These are phyloP conservation scores for Molanna angustata DNA, from an alignment of 2,888 invertebrate genomes.

Conservation along the genomic window DNA sequence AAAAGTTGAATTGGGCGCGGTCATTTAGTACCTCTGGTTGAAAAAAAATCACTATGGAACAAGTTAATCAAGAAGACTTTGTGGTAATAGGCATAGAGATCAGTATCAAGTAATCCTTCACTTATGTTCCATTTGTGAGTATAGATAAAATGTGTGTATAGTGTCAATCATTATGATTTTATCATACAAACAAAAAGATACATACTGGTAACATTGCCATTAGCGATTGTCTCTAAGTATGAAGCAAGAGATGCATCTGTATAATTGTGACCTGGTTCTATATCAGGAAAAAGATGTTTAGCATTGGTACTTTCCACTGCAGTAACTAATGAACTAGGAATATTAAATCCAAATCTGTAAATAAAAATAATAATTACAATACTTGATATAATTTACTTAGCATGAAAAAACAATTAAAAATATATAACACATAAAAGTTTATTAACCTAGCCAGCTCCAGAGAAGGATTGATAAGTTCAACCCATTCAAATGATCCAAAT, in stretches of 20 bases:
- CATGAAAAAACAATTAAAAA: neutral
- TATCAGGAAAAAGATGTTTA: conserved; percentile 43
- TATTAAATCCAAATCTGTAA: conserved; percentile 48
- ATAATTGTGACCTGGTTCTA: conserved; percentile 47
- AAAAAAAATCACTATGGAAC: no score
- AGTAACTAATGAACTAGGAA: conserved; percentile 48
- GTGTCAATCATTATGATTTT: no score
- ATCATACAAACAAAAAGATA: no score
- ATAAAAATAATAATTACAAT: conserved; percentile 7
- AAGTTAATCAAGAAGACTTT: no score
- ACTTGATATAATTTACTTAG: neutral
- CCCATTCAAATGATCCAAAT: conserved; percentile 59
- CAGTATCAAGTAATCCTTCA: no score
- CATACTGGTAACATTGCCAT: conserved; percentile 40
- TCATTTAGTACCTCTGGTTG: no score
- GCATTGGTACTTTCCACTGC: conserved; percentile 44
- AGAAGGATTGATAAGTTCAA: conserved; percentile 56
- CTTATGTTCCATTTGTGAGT: no score
- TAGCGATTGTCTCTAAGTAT: conserved; percentile 54
- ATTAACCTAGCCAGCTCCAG: conserved; percentile 53
- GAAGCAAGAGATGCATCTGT: conserved; percentile 51
- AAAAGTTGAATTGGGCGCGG: no score
- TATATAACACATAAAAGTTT: neutral
- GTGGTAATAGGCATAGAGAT: no score
- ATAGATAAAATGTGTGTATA: no score